A percentile compares a stretch with the other conserved stretches of the same genome.
Evolutionary conservation across 30 jellyfish, hydroid and myxozoan genomes (phyloP).

Genomic region (Catostylus mosaicus): DNA sequence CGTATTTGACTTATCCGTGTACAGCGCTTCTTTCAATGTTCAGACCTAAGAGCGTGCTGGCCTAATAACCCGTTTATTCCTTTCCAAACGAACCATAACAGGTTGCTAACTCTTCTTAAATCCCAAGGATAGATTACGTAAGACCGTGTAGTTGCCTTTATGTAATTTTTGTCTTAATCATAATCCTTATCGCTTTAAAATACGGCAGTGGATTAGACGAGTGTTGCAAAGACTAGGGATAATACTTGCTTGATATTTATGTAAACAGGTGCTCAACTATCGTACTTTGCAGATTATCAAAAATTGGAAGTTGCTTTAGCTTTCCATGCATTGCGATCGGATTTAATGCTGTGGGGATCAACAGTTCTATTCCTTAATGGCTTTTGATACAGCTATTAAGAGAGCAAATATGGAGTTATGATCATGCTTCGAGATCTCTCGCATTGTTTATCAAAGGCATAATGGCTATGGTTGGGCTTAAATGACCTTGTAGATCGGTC

Average conservation of each 20-base stretch:
- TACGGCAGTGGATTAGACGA: conserved; percentile 3
- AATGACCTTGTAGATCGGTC: too few species aligned
- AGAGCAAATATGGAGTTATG: neutral
- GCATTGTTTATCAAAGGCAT: neutral
- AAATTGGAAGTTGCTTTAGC: neutral
- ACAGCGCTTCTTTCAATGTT: too few species aligned
- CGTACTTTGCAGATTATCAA: neutral
- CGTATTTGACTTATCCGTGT: too few species aligned
- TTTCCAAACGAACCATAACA: too few species aligned
- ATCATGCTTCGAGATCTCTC: neutral
- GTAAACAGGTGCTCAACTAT: conserved; percentile 15
- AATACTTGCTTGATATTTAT: neutral
- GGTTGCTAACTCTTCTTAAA: neutral
- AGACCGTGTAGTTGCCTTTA: neutral
- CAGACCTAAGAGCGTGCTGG: too few species aligned
- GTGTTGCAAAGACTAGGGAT: neutral
- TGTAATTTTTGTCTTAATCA: neutral
- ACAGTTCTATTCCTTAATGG: neutral
- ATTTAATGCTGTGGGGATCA: neutral
- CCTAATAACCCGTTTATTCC: too few species aligned
- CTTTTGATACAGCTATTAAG: neutral
- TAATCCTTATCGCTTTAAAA: conserved; percentile 2
- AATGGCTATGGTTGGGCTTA: neutral
- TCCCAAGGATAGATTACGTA: neutral
- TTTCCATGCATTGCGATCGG: neutral